Evolutionary conservation across 1,140 invertebrate genomes (phyloP), one percentile per base, ranked within the genome.

Genomic region (Drosophila yakuba): DNA sequence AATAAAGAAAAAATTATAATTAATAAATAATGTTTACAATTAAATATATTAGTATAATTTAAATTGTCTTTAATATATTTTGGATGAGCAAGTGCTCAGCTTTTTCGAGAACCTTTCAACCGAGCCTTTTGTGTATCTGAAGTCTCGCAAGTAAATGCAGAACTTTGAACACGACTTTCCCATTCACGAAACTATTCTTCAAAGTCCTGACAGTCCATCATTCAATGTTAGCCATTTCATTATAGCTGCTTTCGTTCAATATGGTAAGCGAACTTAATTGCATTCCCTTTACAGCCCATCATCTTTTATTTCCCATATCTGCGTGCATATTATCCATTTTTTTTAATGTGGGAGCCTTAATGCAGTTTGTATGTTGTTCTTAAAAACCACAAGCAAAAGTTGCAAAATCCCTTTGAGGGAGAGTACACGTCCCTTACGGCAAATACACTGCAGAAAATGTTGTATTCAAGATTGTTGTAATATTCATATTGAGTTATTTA

Each of bases 311-410:
- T 23, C 14, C 59, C 62, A 38, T 47, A 63, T 62, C 35, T 47
- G 15, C 36, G 14, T 55, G 43, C 64, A 39, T 28, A n/a, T 47
- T 45, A 35, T 32, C 15, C 38, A 5, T 36, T 35, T 38, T 35
- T 51, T 39, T 32, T 32, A 15, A 5, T 23, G 17, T 32, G 8
- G 17, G 47, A 61, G 41, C 54, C 20, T 15, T 75, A 75, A 75
- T 75, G 73, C 71, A 75, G 72, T 75, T 75, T 75, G 4, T 61
- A 47, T 75, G 73, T 75, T 75, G 36, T 41, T 35, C 39, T 52
- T 28, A 25, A 62, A 43, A 48, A 52, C 45, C 54, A 51, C 54
- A 71, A 32, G 41, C 35, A 71, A 58, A 64, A 35, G 43, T 36
- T 44, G 23, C 28, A 3, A 23, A 59, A 72, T 52, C 48, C 66